Base-by-base conservation (phyloP, 2,888 invertebrate genomes). In the Pogonocherus hispidulus region DNA sequence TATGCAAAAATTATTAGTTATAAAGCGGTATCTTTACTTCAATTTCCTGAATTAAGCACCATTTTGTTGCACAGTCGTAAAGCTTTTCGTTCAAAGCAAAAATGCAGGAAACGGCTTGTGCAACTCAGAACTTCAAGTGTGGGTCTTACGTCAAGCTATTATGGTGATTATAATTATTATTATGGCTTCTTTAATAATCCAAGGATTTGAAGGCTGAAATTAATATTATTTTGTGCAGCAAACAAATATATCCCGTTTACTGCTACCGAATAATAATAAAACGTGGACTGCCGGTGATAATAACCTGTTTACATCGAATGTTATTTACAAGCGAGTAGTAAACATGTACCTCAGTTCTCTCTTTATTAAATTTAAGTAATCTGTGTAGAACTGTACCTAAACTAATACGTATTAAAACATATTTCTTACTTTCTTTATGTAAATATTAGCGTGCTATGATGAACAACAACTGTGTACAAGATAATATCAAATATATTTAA, bases 171-270 rank as follows among this genome's bases (percentile, higher is more conserved):
- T 63, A 44, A 63, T 63, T 27, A 63, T 66, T 66, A 57, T 55
- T 66, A 66, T 51, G 65, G 51, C 49, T 66, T 66, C 65, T 57
- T 57, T 46, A 66, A 66, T 66, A 59, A 57, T 66, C 51, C 65
- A 41, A 66, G 65, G 65, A 51, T 66, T 55, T 37, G 35, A 37
- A 55, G 37, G 18, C 55, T 52, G 32, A 52, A 52, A 32, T 52
- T 52, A 32, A 52, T 32, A 52, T 52, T 52, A 52, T 52, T 52
- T 52, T 52, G 52, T 27, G 52, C 16, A 16, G 32, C 52, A 52
- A 52, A 52, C 32, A 52, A 52, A 52, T 52, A 52, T 52, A 19
- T 52, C 52, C 32, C n/a, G 41, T 52, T 27, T 27, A 32, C 32
- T 18, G 32, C 19, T 52, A 52, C 52, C 19, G 16, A 32, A 32